A percentile compares a stretch with the other conserved stretches of the same genome.
Conservation (phyloP, 2,797 vertebrate genomes). For the Moxostoma hubbsi region DNA sequence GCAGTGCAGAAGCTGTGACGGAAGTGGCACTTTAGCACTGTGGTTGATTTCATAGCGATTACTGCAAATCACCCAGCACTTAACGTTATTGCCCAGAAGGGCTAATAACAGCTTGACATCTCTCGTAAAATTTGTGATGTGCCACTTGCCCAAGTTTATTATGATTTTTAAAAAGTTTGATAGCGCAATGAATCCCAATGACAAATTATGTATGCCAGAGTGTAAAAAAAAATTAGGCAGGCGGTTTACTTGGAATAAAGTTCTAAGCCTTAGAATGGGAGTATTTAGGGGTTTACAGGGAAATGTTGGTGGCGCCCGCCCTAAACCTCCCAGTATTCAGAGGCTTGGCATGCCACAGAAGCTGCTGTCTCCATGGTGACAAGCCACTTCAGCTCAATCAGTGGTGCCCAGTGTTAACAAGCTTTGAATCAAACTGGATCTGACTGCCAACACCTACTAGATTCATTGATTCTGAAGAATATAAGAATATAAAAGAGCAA, state of each 20-base stretch:
- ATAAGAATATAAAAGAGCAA: neutral
- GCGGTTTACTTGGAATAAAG: conserved; percentile 34
- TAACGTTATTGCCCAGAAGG: conserved; percentile 77
- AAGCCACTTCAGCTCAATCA: conserved; percentile 69
- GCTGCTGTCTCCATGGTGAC: conserved; percentile 79
- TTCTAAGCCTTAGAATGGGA: conserved; percentile 25
- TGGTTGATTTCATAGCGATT: conserved; percentile 81
- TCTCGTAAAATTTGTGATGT: conserved; percentile 67
- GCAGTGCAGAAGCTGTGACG: conserved; percentile 64
- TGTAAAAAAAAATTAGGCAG: conserved; percentile 41
- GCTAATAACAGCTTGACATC: conserved; percentile 78
- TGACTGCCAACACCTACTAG: neutral
- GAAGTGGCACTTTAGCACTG: conserved; percentile 74
- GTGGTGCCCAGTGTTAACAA: conserved; percentile 29
- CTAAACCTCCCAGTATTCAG: conserved; percentile 63
- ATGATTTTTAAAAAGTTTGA: conserved; percentile 65
- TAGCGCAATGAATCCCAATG: conserved; percentile 58
- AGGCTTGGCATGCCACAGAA: conserved; percentile 74
- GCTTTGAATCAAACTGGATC: conserved; percentile 23
- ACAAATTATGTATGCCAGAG: conserved; percentile 62
- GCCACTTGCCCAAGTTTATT: conserved; percentile 58
- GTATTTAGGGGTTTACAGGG: conserved; percentile 47
- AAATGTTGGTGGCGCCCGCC: conserved; percentile 60
- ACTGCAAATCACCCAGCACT: conserved; percentile 80
- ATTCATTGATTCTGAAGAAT: conserved; percentile 7